Percentiles rank a stretch among this genome's conserved stretches.
These are phyloP conservation scores for Drosophila kikkawai DNA, from an alignment of 1,140 invertebrate genomes.

Conservation along the genomic window DNA sequence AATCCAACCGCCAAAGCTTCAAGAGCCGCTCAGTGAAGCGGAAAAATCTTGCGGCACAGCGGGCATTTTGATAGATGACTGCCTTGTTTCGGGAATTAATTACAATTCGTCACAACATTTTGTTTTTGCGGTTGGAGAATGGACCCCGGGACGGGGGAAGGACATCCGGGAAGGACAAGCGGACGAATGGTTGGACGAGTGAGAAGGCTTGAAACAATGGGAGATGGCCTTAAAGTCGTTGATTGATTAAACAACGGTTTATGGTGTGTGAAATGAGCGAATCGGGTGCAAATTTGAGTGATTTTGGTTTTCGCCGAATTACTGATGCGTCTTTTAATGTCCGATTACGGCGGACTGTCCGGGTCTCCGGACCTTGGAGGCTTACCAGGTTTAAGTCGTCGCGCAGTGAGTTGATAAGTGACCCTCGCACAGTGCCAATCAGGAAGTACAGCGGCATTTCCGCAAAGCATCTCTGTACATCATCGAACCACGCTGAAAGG, in stretches of 20 bases:
- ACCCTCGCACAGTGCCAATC: conserved; percentile 87
- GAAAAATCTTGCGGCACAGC: conserved; percentile 76
- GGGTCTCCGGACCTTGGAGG: conserved; percentile 6
- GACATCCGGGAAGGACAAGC: conserved; percentile 10
- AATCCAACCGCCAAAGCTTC: conserved; percentile 26
- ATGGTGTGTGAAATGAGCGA: conserved; percentile 80
- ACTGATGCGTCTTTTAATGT: conserved; percentile 61
- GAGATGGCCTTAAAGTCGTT: conserved; percentile 57
- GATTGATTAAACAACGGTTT: conserved; percentile 80
- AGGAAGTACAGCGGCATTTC: conserved; percentile 89
- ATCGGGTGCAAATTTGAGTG: conserved; percentile 78
- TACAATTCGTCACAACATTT: conserved; percentile 84
- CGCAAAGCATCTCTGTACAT: conserved; percentile 85
- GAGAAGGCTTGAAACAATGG: conserved; percentile 66
- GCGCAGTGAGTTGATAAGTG: conserved; percentile 86
- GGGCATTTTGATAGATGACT: conserved; percentile 83
- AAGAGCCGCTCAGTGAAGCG: conserved; percentile 61
- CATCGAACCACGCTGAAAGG: conserved; percentile 82
- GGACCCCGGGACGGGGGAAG: conserved; percentile 29
- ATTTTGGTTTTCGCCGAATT: conserved; percentile 57
- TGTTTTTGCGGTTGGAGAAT: conserved; percentile 70
- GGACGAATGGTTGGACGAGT: neutral
- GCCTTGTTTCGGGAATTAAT: conserved; percentile 84
- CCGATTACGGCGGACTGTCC: conserved; percentile 14
- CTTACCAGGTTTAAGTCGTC: conserved; percentile 83